Evolutionary conservation across 2,888 invertebrate species (phyloP), one percentile per base, ranked within the genome.

Genomic region (Drosophila siamana): DNA sequence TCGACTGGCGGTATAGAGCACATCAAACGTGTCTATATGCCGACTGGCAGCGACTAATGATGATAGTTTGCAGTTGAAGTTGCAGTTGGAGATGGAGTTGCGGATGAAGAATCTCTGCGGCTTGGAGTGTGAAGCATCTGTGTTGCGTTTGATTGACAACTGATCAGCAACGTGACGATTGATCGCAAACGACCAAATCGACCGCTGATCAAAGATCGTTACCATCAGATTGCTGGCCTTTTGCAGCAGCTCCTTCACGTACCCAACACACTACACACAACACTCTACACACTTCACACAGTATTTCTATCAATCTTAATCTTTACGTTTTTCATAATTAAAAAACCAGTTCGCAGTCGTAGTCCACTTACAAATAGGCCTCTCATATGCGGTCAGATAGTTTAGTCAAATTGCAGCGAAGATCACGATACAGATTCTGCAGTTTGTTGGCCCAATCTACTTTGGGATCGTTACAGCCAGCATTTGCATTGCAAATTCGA

Each of bases 401-500:
- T 84, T 83, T 88, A 88, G 83, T 83, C 83, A 78, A 78, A 78
- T 81, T 74, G 75, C 79, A 68, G 16, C 22, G 62, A 16, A 19
- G 52, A 41, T 28, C 15, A 26, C 24, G 40, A 28, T 13, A 41
- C 40, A 51, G 51, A 54, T 41, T 41, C 52, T 13, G 41, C 28
- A n/a, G 13, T 24, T 30, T 52, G 8, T 0, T 51, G 15, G 36
- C 24, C 41, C 52, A 38, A 52, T 52, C 51, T 41, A 24, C 38
- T 55, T 13, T 15, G 33, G 28, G 33, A 68, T 61, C 51, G 22
- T 50, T 64, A 30, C 60, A 57, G 60, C 36, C 50, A 33, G 63
- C 66, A 76, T 89, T 89, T 86, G 89, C 83, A 88, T 75, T 87
- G 89, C 87, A 87, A 87, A 89, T 89, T 81, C 71, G 70, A 75